phyloP scores from a whole-genome alignment of 2,113 vertebrate species.

The Bubo scandiacus region DNA sequence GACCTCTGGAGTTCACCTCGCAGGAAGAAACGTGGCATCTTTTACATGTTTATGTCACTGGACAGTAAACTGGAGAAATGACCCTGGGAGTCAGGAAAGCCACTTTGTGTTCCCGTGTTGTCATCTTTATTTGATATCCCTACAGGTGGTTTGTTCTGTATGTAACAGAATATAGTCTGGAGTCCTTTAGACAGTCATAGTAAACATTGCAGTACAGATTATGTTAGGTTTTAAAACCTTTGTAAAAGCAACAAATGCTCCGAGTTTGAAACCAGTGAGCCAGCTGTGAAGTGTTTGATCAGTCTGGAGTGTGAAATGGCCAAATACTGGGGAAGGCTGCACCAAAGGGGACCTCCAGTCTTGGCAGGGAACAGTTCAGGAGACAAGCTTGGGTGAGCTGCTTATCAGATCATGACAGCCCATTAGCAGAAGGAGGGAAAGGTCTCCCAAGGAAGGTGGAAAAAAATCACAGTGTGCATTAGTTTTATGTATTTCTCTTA shows the following conservation, averaged over 20 bases:
- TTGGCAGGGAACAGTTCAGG: background rate
- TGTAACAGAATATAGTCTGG: background rate
- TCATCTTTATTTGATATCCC: background rate
- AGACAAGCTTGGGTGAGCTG: background rate
- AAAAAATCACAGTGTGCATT: background rate
- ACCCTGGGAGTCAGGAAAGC: background rate
- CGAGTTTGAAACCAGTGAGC: background rate
- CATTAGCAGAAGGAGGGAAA: background rate
- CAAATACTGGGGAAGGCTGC: background rate
- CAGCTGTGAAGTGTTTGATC: background rate
- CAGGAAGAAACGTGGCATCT: background rate
- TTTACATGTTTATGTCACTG: background rate
- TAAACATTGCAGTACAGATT: background rate
- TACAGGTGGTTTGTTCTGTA: background rate
- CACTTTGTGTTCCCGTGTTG: accelerated
- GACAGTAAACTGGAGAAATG: background rate
- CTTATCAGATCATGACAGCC: background rate
- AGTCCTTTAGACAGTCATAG: background rate
- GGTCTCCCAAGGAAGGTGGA: background rate
- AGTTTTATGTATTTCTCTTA: background rate
- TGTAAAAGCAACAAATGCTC: background rate
- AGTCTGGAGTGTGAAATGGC: background rate
- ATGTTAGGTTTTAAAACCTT: background rate
- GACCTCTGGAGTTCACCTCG: background rate
- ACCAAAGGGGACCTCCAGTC: background rate